Evolutionary conservation across 2,888 invertebrate genomes (phyloP).

Genomic region (Prionchulus punctatus): DNA sequence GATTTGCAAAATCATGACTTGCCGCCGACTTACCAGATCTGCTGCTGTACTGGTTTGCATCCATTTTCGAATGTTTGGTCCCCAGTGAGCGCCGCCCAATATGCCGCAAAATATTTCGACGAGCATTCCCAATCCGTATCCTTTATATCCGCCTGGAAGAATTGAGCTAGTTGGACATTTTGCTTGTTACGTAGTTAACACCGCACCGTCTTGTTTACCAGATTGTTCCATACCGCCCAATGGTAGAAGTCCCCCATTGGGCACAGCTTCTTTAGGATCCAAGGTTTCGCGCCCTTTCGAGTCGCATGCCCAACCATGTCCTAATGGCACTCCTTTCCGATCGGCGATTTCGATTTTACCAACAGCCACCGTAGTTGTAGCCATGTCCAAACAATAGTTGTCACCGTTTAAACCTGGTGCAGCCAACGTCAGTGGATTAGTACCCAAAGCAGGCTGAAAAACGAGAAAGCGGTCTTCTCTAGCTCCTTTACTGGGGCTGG

Average conservation of each 20-base stretch:
- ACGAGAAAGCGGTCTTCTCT: not conserved
- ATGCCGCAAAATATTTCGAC: conserved; percentile 77
- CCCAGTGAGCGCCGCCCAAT: conserved; percentile 49
- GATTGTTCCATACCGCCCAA: conserved; percentile 32
- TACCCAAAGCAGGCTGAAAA: not conserved
- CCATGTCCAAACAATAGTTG: conserved; percentile 77
- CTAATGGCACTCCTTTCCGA: conserved; percentile 57
- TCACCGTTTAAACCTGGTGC: conserved; percentile 57
- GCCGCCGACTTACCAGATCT: conserved; percentile 41
- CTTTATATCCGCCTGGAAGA: conserved; percentile 57
- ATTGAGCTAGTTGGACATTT: not conserved
- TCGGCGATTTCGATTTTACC: conserved; percentile 69
- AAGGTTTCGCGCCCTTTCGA: conserved; percentile 39
- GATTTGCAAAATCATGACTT: not conserved
- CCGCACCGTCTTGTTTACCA: not conserved
- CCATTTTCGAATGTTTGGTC: conserved; percentile 65
- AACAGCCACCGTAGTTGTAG: conserved; percentile 75
- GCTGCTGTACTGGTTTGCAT: conserved; percentile 48
- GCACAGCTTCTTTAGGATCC: conserved; percentile 26
- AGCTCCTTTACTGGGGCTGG: not conserved
- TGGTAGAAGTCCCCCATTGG: conserved; percentile 28
- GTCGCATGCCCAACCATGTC: conserved; percentile 68
- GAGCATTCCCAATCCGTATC: conserved; percentile 62
- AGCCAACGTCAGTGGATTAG: conserved; percentile 64
- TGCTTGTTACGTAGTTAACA: not conserved